A percentile compares a stretch with the other conserved stretches of the same genome.
These are phyloP conservation scores for Vespertilio murinus DNA, from an alignment of 2,797 vertebrate genomes.

Conservation along the genomic window DNA sequence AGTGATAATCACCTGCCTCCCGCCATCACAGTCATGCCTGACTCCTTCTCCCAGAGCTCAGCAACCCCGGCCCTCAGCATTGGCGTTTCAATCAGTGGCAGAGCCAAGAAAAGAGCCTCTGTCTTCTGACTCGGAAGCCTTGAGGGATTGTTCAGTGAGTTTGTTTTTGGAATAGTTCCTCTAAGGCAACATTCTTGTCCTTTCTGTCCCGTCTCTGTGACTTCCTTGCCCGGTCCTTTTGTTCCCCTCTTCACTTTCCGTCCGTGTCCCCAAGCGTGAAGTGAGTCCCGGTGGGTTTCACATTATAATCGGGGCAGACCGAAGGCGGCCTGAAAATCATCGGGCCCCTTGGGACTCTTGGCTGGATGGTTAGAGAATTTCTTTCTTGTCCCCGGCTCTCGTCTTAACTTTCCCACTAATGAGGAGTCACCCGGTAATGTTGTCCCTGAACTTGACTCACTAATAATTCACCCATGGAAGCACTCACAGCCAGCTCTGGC, in stretches of 20 bases:
- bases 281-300: neutral
- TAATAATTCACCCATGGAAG: conserved; percentile 10
- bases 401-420: neutral
- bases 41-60: neutral
- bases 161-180: neutral
- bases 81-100: neutral
- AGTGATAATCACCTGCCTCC: neutral
- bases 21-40: neutral
- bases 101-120: neutral
- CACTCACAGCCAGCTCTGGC: neutral
- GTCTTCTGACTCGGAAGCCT: neutral
- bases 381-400: conserved; percentile 20
- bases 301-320: neutral
- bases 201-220: neutral
- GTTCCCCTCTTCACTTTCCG: neutral
- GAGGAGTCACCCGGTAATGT: neutral
- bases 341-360: neutral
- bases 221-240: neutral
- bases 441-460: conserved; percentile 21
- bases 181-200: neutral
- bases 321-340: conserved; percentile 15
- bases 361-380: conserved; percentile 5
- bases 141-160: neutral
- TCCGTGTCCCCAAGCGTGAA: neutral
- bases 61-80: neutral